Evolutionary conservation across 2,797 vertebrate species (phyloP).

Genomic region (Neolamprologus multifasciatus): DNA sequence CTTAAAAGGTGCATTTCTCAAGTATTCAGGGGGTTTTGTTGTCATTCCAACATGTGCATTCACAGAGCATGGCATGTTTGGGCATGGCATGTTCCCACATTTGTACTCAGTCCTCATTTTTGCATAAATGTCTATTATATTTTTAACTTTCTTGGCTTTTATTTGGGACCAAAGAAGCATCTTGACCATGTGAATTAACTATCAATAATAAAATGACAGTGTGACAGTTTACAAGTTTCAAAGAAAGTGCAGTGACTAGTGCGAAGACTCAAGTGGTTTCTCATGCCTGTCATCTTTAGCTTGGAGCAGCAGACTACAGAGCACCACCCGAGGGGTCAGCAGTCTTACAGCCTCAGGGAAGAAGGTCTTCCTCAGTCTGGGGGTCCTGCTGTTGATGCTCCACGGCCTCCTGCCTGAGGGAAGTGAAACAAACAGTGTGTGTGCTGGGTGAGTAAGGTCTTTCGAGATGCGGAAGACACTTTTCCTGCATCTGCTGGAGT

Average conservation of each 20-base stretch:
- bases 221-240: neutral
- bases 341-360: neutral
- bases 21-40: neutral
- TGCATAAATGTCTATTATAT: neutral
- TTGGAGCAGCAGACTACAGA: neutral
- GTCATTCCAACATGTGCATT: neutral
- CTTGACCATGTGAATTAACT: rapidly evolving
- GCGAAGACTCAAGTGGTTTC: neutral
- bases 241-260: neutral
- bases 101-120: neutral
- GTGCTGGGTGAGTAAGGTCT: neutral
- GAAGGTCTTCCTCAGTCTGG: neutral
- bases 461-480: neutral
- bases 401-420: neutral
- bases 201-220: neutral
- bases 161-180: neutral
- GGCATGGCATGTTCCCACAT: neutral
- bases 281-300: neutral
- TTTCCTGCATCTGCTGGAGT: neutral
- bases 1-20: neutral
- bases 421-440: neutral
- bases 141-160: neutral
- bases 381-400: neutral
- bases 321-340: rapidly evolving
- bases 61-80: no score